These are phyloP conservation scores for Limonius californicus DNA, from an alignment of 1,140 invertebrate species.

Conservation along the genomic window DNA sequence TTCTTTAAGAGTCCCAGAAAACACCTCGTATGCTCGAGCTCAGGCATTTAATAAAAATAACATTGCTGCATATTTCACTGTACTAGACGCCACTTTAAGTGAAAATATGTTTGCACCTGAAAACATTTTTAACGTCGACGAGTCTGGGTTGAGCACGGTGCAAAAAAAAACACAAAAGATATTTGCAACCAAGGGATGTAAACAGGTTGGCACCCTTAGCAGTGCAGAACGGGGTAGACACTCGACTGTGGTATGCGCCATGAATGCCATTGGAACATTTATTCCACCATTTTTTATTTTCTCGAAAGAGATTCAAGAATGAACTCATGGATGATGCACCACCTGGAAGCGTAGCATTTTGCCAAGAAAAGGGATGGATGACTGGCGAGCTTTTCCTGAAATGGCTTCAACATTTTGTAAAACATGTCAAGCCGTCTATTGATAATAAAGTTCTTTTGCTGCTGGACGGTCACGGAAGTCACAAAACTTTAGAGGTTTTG, in stretches of 20 bases:
- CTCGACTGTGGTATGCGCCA: background rate
- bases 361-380: constrained; percentile 23
- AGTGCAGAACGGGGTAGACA: background rate
- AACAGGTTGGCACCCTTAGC: background rate
- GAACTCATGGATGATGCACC: constrained; percentile 13
- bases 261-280: background rate
- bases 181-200: background rate
- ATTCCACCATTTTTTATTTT: constrained; percentile 20
- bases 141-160: no score
- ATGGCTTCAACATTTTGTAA: constrained; percentile 42
- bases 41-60: no score
- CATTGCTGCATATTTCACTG: no score
- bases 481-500: constrained; percentile 29
- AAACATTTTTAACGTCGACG: no score
- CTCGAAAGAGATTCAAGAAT: constrained; percentile 14
- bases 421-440: constrained; percentile 33
- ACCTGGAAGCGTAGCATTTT: constrained; percentile 3
- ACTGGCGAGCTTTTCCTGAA: constrained; percentile 34
- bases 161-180: no score
- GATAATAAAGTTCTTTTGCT: constrained; percentile 40
- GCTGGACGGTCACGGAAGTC: constrained; percentile 40
- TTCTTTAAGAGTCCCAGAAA: no score
- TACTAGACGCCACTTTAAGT: no score
- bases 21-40: no score
- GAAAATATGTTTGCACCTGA: no score